A percentile compares a stretch with the other conserved stretches of the same genome.
These are phyloP conservation scores for Nannospalax galili DNA, from an alignment of 2,113 vertebrate genomes.

Conservation along the genomic window DNA sequence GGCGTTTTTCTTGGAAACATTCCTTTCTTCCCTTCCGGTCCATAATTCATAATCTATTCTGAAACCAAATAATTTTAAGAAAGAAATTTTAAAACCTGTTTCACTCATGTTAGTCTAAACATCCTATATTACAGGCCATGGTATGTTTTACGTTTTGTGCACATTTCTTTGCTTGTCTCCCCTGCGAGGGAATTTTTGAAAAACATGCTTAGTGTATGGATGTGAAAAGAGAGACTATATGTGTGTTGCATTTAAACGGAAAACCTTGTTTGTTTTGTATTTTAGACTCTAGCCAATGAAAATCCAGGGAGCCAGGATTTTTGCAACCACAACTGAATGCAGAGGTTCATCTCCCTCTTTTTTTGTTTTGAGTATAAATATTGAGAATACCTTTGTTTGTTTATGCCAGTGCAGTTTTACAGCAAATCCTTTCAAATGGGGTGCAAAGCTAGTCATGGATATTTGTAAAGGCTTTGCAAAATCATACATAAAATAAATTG, in stretches of 20 bases:
- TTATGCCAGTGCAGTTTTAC: slow-evolving; percentile 48
- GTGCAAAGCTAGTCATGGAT: not conserved
- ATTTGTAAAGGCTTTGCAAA: slow-evolving; percentile 67
- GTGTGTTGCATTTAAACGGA: not conserved
- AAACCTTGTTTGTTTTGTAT: not conserved
- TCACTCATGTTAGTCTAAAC: not conserved
- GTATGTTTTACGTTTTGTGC: not conserved
- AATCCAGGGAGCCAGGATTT: slow-evolving; percentile 3
- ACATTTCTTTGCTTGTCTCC: slow-evolving; percentile 5
- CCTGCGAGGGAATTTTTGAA: slow-evolving; percentile 27
- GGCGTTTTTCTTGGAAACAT: not conserved
- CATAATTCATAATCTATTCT: not conserved
- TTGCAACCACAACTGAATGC: slow-evolving; percentile 2
- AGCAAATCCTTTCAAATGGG: slow-evolving; percentile 62
- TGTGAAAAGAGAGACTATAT: not conserved
- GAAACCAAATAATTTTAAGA: not conserved
- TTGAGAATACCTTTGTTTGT: slow-evolving; percentile 67
- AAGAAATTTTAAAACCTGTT: slow-evolving; percentile 14
- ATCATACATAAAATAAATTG: slow-evolving; percentile 67
- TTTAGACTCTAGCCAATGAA: slow-evolving; percentile 30
- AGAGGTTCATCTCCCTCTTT: slow-evolving; percentile 1
- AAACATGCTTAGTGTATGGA: not conserved
- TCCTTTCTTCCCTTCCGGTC: not conserved
- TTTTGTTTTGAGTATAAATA: slow-evolving; percentile 63
- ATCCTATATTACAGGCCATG: not conserved